A percentile compares a stretch with the other conserved stretches of the same genome.
Evolutionary conservation across 2,888 invertebrate species (phyloP).

Genomic region (Drosophila stalkeri): DNA sequence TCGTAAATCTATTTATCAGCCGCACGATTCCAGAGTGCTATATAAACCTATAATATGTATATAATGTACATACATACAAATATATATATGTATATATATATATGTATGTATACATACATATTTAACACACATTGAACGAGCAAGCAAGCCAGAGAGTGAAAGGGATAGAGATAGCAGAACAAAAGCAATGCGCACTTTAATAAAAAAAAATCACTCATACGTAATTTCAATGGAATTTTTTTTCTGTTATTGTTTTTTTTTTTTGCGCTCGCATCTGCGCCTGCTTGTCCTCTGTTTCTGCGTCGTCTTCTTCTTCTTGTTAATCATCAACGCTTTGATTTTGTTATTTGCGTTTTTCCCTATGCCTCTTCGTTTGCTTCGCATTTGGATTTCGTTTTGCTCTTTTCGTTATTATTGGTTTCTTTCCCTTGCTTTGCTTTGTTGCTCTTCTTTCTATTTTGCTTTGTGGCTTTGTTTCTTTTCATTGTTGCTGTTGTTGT

Average conservation of each 20-base stretch:
- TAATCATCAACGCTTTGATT: slow-evolving; percentile 20
- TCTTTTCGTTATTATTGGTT: neutral
- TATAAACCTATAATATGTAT: neutral
- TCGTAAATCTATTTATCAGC: slow-evolving; percentile 55
- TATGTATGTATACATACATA: neutral
- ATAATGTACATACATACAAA: neutral
- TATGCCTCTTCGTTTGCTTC: slow-evolving; percentile 8
- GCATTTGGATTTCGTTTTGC: slow-evolving; percentile 14
- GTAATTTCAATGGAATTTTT: slow-evolving; percentile 65
- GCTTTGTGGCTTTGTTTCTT: slow-evolving; percentile 6
- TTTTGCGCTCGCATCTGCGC: slow-evolving; percentile 20
- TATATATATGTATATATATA: neutral
- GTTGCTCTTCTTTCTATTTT: neutral
- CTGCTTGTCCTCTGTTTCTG: slow-evolving; percentile 18
- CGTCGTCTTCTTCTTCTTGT: neutral
- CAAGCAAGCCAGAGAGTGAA: neutral
- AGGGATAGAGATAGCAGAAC: slow-evolving; percentile 1
- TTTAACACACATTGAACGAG: neutral
- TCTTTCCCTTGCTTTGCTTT: slow-evolving; percentile 3
- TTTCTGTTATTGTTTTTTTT: slow-evolving; percentile 24
- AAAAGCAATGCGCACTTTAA: slow-evolving; percentile 59
- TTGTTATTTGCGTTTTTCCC: slow-evolving; percentile 9
- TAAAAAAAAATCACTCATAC: slow-evolving; percentile 62
- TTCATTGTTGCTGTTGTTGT: slow-evolving; percentile 3
- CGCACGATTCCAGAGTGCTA: slow-evolving; percentile 14